A percentile compares a stretch with the other conserved stretches of the same genome.
Conservation (phyloP, 2,797 vertebrate genomes). For the Dryobates pubescens region DNA sequence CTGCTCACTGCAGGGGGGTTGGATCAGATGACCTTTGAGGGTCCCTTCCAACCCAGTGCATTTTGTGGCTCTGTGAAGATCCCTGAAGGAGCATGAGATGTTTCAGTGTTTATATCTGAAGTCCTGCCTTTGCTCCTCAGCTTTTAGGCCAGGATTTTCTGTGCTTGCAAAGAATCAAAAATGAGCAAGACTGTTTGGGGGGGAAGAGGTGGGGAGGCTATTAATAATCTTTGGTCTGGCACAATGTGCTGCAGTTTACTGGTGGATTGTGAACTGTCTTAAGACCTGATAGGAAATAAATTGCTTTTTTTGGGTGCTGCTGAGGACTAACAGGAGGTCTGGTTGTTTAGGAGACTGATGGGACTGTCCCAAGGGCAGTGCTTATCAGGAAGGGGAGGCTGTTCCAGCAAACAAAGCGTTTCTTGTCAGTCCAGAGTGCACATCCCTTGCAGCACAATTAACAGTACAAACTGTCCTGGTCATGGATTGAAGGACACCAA, state of each 20-base stretch:
- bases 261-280: not conserved
- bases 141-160: not conserved
- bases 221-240: not conserved
- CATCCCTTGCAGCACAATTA: not conserved
- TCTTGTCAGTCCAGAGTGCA: conserved; percentile 45
- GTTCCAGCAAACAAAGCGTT: not conserved
- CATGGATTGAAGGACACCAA: conserved; percentile 20
- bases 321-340: not conserved
- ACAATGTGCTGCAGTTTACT: not conserved
- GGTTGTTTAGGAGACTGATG: not conserved
- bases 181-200: rapidly evolving
- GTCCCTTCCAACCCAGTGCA: too few relatives aligned
- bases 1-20: too few relatives aligned
- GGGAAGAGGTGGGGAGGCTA: not conserved
- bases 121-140: not conserved
- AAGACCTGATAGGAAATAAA: not conserved
- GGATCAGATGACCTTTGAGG: too few relatives aligned
- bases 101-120: not conserved
- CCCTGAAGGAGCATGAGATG: not conserved
- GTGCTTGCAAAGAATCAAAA: not conserved
- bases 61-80: not conserved
- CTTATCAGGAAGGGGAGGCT: not conserved
- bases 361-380: conserved; percentile 17
- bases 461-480: not conserved
- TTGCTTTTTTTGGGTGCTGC: not conserved